Evolutionary conservation across 1,140 invertebrate species (phyloP).

Genomic region (Diabrotica virgifera): DNA sequence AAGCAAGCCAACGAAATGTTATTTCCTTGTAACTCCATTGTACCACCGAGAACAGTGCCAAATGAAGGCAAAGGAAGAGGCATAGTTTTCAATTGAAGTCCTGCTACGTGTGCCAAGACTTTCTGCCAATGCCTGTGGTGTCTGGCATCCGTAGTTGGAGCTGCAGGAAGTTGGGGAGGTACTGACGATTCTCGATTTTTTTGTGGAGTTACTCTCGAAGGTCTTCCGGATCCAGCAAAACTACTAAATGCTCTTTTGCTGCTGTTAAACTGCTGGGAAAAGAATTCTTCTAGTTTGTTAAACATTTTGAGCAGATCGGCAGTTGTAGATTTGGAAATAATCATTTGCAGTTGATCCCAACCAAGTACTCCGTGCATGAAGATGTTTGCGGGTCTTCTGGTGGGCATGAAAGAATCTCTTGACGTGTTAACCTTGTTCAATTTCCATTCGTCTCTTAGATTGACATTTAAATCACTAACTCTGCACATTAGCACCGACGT

Average conservation of each 20-base stretch:
- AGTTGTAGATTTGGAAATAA: conserved; percentile 95
- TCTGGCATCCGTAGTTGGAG: conserved; percentile 57
- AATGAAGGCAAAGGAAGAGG: conserved; percentile 62
- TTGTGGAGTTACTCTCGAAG: conserved; percentile 38
- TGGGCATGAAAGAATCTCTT: conserved; percentile 55
- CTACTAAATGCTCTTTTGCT: conserved; percentile 82
- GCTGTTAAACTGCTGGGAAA: conserved; percentile 91
- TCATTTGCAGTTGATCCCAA: conserved; percentile 94
- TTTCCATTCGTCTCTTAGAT: conserved; percentile 82
- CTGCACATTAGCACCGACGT: conserved; percentile 88
- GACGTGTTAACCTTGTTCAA: conserved; percentile 36
- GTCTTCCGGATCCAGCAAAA: conserved; percentile 37
- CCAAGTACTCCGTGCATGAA: conserved; percentile 89
- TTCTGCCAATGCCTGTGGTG: conserved; percentile 93
- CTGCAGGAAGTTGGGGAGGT: conserved; percentile 5
- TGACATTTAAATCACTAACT: conserved; percentile 77
- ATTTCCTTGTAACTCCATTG: conserved; percentile 85
- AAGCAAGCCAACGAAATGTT: conserved; percentile 96
- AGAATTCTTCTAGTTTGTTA: conserved; percentile 94
- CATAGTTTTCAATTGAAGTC: conserved; percentile 72
- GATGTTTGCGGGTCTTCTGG: conserved; percentile 77
- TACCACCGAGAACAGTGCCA: conserved; percentile 84
- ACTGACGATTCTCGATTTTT: conserved; percentile 30
- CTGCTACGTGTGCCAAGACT: conserved; percentile 69
- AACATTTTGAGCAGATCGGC: conserved; percentile 96